A percentile compares a stretch with the other conserved stretches of the same genome.
Conservation (phyloP, 2,113 vertebrate species). For the Hemiscyllium ocellatum region DNA sequence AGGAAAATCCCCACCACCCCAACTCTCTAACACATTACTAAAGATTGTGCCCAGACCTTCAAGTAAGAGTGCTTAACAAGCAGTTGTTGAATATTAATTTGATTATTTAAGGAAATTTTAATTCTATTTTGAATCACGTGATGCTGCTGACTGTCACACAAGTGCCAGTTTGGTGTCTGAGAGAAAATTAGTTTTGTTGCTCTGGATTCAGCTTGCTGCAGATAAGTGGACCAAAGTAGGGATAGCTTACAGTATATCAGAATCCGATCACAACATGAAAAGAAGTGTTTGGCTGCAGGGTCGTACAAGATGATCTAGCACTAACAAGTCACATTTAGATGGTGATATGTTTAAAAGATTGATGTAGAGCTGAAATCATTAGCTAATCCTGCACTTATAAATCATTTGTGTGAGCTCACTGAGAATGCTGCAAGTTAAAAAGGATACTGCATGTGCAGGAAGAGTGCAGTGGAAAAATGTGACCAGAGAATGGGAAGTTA, state of each 20-base stretch:
- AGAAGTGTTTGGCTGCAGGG: not conserved
- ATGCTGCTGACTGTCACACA: not conserved
- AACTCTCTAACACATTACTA: not conserved
- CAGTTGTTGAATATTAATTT: not conserved
- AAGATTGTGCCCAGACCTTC: slow-evolving; percentile 23
- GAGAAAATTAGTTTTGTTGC: not conserved
- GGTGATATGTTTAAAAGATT: not conserved
- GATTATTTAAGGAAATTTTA: slow-evolving; percentile 39
- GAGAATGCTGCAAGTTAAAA: not conserved
- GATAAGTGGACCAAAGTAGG: not conserved
- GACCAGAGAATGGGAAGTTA: not conserved
- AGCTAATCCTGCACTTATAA: not conserved
- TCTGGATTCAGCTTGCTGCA: not conserved
- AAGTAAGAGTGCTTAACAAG: slow-evolving; percentile 25
- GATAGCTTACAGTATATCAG: not conserved
- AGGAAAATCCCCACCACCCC: not conserved
- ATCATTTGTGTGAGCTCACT: not conserved
- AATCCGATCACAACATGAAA: not conserved
- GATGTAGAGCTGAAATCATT: not conserved
- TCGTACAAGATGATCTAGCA: not conserved
- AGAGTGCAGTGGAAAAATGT: not conserved
- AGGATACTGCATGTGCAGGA: not conserved
- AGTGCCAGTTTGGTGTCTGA: not conserved
- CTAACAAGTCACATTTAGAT: not conserved
- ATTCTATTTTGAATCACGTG: slow-evolving; percentile 37